phyloP scores from a whole-genome alignment of 64 coral and sea anemone genomes.

The Porites lutea region DNA sequence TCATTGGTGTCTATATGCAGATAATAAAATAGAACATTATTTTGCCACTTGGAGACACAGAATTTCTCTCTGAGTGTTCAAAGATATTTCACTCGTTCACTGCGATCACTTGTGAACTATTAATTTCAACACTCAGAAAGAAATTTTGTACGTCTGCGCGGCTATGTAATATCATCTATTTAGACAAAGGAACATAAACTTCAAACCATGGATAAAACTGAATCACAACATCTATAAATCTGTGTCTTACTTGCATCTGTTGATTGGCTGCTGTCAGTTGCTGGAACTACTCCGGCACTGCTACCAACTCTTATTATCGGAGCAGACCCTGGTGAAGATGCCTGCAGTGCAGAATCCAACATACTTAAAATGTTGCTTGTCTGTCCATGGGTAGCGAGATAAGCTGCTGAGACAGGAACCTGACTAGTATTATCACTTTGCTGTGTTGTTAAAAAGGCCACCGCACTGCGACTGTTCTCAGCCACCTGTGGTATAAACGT shows the following conservation, averaged over 20 bases:
- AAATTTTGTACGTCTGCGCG: too few relatives aligned
- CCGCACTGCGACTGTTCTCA: conserved; percentile 53
- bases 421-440: conserved; percentile 39
- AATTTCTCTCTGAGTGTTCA: too few relatives aligned
- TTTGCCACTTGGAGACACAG: too few relatives aligned
- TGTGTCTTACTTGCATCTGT: neutral
- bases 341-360: conserved; percentile 35
- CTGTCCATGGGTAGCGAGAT: conserved; percentile 57
- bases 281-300: conserved; percentile 10
- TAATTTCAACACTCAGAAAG: too few relatives aligned
- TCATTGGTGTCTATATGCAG: too few relatives aligned
- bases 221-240: neutral
- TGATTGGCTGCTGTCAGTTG: neutral
- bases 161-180: too few relatives aligned
- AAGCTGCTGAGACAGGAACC: conserved; percentile 59
- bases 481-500: conserved; percentile 63
- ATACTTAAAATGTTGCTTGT: conserved; percentile 84
- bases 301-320: conserved; percentile 16
- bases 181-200: too few relatives aligned
- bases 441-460: conserved; percentile 39
- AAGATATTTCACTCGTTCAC: too few relatives aligned
- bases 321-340: neutral
- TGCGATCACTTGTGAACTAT: too few relatives aligned
- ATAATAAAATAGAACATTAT: too few relatives aligned
- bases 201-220: too few relatives aligned